Base-by-base conservation (phyloP, 2,113 vertebrate species). In the Phycodurus eques region DNA sequence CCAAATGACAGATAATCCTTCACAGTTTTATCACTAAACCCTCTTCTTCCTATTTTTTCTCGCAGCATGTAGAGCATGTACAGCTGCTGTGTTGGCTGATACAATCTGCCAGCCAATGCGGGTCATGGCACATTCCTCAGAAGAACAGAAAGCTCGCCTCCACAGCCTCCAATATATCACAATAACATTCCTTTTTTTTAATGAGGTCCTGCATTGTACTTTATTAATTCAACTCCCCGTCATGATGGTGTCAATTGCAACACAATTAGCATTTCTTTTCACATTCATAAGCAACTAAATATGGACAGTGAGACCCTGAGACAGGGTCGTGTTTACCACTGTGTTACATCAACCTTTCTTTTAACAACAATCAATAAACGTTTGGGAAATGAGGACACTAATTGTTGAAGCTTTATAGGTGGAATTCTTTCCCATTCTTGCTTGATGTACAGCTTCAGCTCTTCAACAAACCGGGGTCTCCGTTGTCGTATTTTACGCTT, bases 1-100 rank as follows among this genome's bases (percentile, higher is more conserved):
- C 82, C 83, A 84, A 91, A 89, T 82, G 83, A 88, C 85, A 87
- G 87, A 91, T 93, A 93, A 94, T 93, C 89, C 90, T 82, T 89
- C 82, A 87, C 82, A 88, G 88, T 91, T 92, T 92, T 88, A 92
- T 92, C 87, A 68, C 88, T 85, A 88, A 88, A 83, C 79, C 88
- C 78, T 85, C 70, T 74, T 87, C 86, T 84, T 85, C 79, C 87
- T 88, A 88, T 92, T 92, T 88, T 83, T 86, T 78, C 89, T 81
- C 62, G 61, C 82, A 82, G 85, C 72, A 87, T 88, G 84, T 85
- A 82, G 68, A 72, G 83, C 79, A 64, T 31, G 63, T 77, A 73
- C 43, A 80, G 83, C 92, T 90, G 88, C 77, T 75, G 80, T 81
- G 83, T 89, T 92, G 80, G 68, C 90, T 75, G 91, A 94, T 89